Conservation (phyloP, 2,888 invertebrate species). For the Drosophila formosana region DNA sequence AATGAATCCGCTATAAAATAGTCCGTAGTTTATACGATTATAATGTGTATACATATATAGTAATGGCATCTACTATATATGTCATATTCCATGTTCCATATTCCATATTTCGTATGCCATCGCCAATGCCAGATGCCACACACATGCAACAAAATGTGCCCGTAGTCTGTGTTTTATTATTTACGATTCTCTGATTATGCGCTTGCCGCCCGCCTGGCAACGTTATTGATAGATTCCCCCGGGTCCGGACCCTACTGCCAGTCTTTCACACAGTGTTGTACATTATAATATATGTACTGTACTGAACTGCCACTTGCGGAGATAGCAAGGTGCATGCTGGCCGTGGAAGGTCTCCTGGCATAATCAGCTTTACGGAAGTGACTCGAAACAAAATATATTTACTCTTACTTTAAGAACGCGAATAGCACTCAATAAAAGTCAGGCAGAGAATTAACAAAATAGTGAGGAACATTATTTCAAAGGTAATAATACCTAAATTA, state of each 20-base stretch:
- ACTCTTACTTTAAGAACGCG: background rate
- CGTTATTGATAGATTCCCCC: constrained; percentile 24
- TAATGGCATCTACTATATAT: constrained; percentile 2
- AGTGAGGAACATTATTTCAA: too few relatives aligned
- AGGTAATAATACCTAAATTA: too few relatives aligned
- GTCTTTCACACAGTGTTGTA: background rate
- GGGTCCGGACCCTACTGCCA: background rate
- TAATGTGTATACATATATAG: constrained; percentile 2
- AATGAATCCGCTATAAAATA: constrained; percentile 4
- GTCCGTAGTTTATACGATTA: constrained; percentile 2
- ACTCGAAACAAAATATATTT: background rate
- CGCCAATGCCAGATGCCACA: constrained; percentile 11
- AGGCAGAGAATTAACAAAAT: background rate
- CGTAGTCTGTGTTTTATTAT: constrained; percentile 23
- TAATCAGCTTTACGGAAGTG: constrained; percentile 20
- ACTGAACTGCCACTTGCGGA: background rate
- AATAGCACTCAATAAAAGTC: background rate
- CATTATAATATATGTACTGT: background rate
- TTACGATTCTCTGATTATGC: constrained; percentile 66
- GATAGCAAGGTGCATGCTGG: constrained; percentile 24
- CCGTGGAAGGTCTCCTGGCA: constrained; percentile 4
- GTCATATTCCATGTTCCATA: background rate
- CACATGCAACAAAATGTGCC: constrained; percentile 8
- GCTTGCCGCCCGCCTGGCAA: constrained; percentile 40
- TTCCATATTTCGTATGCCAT: background rate